Percentiles rank a stretch among this genome's conserved stretches.
phyloP scores from a whole-genome alignment of 2,797 vertebrate species.

The Enteromius thamalakanensis region DNA sequence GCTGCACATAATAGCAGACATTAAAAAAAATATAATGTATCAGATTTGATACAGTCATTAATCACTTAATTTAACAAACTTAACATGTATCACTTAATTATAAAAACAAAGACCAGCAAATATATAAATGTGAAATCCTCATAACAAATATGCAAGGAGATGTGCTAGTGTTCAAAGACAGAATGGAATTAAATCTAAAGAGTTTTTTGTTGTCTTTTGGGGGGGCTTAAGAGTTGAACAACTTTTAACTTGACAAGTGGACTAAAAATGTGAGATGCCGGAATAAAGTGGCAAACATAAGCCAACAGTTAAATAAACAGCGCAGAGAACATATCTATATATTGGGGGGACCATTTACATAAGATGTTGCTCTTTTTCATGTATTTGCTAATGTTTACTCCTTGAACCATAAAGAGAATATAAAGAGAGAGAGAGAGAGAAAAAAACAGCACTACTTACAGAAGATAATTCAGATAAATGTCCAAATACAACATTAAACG shows the following conservation, averaged over 20 bases:
- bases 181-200: background rate
- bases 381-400: background rate
- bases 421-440: background rate
- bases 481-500: constrained; percentile 1
- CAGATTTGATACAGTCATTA: background rate
- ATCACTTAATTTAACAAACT: too few relatives aligned
- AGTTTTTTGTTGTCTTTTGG: too few relatives aligned
- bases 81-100: background rate
- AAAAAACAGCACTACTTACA: background rate
- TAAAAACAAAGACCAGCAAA: background rate
- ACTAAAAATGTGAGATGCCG: background rate
- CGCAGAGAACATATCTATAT: background rate
- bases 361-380: background rate
- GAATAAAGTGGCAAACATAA: background rate
- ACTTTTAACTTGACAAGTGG: background rate
- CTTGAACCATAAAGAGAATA: background rate
- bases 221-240: background rate
- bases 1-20: background rate
- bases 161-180: background rate
- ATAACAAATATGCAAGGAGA: background rate
- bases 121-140: background rate
- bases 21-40: too few relatives aligned
- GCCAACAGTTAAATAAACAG: background rate
- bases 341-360: too few relatives aligned
- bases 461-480: constrained; percentile 1